Percentiles rank a stretch among this genome's conserved stretches.
Evolutionary conservation across 2,888 invertebrate genomes (phyloP).

Genomic region (Trissoscelio sp.): DNA sequence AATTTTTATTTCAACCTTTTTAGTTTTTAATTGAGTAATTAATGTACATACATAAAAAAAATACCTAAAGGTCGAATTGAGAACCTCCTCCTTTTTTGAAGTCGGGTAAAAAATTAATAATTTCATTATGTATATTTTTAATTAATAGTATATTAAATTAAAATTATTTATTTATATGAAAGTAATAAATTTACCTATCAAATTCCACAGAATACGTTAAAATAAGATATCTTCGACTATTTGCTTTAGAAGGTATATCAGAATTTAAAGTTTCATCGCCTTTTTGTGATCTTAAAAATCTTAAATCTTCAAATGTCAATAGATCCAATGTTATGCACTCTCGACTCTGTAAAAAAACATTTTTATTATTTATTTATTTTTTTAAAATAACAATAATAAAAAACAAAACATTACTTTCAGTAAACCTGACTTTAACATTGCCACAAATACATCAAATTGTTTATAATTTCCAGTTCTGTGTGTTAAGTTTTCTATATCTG

Average conservation of each 20-base stretch:
- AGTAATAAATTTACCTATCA: slow-evolving; percentile 81
- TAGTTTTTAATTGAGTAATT: too few species aligned
- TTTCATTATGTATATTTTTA: too few species aligned
- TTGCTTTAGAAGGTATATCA: slow-evolving; percentile 74
- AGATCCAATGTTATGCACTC: slow-evolving; percentile 84
- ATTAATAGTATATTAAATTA: too few species aligned
- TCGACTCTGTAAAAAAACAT: slow-evolving; percentile 81
- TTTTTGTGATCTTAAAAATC: slow-evolving; percentile 83
- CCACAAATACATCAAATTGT: slow-evolving; percentile 84
- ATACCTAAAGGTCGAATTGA: too few species aligned
- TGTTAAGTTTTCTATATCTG: slow-evolving; percentile 85
- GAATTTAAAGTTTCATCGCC: slow-evolving; percentile 76
- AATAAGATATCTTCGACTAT: slow-evolving; percentile 84
- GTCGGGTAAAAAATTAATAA: too few species aligned
- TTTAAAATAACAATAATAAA: neutral
- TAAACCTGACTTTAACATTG: slow-evolving; percentile 85
- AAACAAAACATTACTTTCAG: slow-evolving; percentile 81
- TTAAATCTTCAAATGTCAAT: slow-evolving; percentile 85
- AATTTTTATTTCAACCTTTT: too few species aligned
- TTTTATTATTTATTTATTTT: neutral
- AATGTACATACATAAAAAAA: too few species aligned
- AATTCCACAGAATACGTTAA: slow-evolving; percentile 85
- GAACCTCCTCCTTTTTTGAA: too few species aligned
- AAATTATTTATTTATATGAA: too few species aligned
- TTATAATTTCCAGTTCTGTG: slow-evolving; percentile 86